Evolutionary conservation across 2,888 invertebrate genomes (phyloP).

Genomic region (Punctoribates punctum): DNA sequence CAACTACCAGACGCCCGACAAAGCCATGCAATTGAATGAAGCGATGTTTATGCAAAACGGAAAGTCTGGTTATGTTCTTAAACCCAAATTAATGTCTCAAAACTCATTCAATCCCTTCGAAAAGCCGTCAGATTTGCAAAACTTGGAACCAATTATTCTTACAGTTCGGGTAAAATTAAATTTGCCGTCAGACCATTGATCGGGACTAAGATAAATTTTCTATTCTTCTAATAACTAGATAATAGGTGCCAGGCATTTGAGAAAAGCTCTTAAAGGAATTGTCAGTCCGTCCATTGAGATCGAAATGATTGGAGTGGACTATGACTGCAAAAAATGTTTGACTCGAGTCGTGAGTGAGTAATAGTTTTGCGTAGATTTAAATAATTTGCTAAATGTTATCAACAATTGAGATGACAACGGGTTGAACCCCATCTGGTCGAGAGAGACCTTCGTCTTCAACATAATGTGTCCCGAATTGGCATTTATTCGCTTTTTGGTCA

Average conservation of each 20-base stretch:
- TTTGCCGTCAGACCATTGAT: slow-evolving; percentile 75
- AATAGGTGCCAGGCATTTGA: slow-evolving; percentile 30
- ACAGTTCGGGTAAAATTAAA: slow-evolving; percentile 62
- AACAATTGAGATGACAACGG: slow-evolving; percentile 75
- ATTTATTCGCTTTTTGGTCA: slow-evolving; percentile 74
- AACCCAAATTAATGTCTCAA: slow-evolving; percentile 80
- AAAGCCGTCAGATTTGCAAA: not conserved
- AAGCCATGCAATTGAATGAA: slow-evolving; percentile 92
- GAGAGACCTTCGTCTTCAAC: slow-evolving; percentile 77
- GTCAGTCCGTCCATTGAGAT: slow-evolving; percentile 85
- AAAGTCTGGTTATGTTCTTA: slow-evolving; percentile 83
- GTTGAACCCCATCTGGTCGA: slow-evolving; percentile 81
- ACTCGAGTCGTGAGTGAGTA: slow-evolving; percentile 77
- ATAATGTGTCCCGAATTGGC: slow-evolving; percentile 77
- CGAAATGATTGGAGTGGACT: slow-evolving; percentile 81
- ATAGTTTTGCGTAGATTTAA: too few relatives aligned
- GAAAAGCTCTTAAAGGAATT: slow-evolving; percentile 18
- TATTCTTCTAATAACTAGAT: not conserved
- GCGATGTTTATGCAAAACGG: slow-evolving; percentile 90
- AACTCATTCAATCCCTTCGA: slow-evolving; percentile 59
- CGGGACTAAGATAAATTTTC: slow-evolving; percentile 52
- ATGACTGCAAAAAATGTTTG: slow-evolving; percentile 75
- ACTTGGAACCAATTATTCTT: not conserved
- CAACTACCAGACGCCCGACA: slow-evolving; percentile 93
- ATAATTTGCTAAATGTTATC: not conserved